phyloP scores from a whole-genome alignment of 1,140 invertebrate genomes.

The Drosophila malerkotliana region DNA sequence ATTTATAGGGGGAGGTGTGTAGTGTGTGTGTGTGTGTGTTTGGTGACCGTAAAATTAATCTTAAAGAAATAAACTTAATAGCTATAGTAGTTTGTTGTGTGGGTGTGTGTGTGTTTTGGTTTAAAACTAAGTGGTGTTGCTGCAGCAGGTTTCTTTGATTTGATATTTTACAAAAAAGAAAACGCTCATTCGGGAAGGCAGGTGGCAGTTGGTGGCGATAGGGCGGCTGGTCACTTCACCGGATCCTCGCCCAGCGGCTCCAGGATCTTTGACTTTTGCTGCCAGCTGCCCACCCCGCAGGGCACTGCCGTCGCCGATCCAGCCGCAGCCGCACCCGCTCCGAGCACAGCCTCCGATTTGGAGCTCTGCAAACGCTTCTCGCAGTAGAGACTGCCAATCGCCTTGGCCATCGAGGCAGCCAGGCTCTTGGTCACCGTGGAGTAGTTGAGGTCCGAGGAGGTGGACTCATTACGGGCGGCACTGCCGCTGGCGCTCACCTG shows the following conservation, averaged over 20 bases:
- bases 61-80: conserved; percentile 57
- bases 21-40: conserved; percentile 9
- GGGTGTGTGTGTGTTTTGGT: conserved; percentile 2
- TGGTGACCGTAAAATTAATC: conserved; percentile 42
- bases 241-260: conserved; percentile 15
- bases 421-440: conserved; percentile 71
- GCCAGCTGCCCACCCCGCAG: conserved; percentile 10
- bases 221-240: conserved; percentile 24
- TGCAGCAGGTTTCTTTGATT: conserved; percentile 34
- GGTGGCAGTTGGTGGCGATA: background rate
- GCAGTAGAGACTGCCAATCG: conserved; percentile 74
- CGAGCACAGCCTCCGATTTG: conserved; percentile 73
- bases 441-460: conserved; percentile 7
- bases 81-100: conserved; percentile 14
- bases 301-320: background rate
- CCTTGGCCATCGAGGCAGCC: conserved; percentile 67
- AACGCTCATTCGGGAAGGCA: conserved; percentile 18
- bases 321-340: background rate
- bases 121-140: conserved; percentile 23
- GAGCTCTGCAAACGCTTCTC: conserved; percentile 78
- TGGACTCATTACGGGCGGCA: background rate
- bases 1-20: conserved; percentile 29
- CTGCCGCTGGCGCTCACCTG: conserved; percentile 24
- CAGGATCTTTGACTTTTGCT: conserved; percentile 13
- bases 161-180: conserved; percentile 39